A percentile compares a stretch with the other conserved stretches of the same genome.
Evolutionary conservation across 2,113 vertebrate species (phyloP).

Genomic region (Poeciliopsis retropinna): DNA sequence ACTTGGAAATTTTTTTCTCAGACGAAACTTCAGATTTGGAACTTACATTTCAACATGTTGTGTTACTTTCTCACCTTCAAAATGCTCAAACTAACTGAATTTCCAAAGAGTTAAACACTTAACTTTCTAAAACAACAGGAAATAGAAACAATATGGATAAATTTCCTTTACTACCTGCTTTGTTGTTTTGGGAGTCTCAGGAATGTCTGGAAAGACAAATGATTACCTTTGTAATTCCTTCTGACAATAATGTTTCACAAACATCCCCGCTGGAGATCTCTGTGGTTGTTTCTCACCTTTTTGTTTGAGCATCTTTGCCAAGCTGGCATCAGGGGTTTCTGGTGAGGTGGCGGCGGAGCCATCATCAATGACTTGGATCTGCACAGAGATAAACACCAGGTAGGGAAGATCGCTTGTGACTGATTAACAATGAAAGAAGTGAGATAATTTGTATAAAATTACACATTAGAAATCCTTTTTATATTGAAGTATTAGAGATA

Average conservation of each 20-base stretch:
- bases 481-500: too few relatives aligned
- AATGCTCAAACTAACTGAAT: not conserved
- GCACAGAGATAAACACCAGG: not conserved
- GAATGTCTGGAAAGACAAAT: constrained; percentile 56
- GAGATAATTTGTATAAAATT: too few relatives aligned
- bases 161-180: constrained; percentile 61
- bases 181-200: constrained; percentile 66
- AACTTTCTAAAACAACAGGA: not conserved
- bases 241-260: not conserved
- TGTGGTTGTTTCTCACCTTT: constrained; percentile 47
- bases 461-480: not conserved
- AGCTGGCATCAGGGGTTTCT: constrained; percentile 60
- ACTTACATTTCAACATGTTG: not conserved
- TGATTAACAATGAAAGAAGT: not conserved
- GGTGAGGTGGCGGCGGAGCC: constrained; percentile 64
- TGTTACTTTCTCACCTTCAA: not conserved
- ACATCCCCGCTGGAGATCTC: not conserved
- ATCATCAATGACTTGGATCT: constrained; percentile 73
- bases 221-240: not conserved
- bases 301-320: constrained; percentile 50
- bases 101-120: not conserved
- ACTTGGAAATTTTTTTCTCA: not conserved
- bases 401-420: not conserved
- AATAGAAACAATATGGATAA: not conserved
- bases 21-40: not conserved